Base-by-base conservation (phyloP, 1,140 invertebrate species). In the Pseudomyrmex concolor region DNA sequence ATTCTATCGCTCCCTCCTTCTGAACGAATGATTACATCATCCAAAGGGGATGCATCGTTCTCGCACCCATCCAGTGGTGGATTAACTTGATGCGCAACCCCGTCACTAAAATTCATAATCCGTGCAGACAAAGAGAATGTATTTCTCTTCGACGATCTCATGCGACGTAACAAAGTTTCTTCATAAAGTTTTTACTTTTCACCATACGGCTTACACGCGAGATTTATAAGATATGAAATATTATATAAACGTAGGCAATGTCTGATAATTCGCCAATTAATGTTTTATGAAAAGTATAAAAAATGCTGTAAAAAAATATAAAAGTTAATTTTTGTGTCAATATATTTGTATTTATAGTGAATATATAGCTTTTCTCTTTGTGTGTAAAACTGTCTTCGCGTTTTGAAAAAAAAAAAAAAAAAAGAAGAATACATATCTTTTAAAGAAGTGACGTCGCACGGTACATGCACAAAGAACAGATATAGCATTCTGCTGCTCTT, bases 11-110 rank as follows among this genome's bases (percentile, higher is more conserved):
- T 77, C 87, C 85, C 34, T 5, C 34, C 34, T 34, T 34, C 85
- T 87, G 85, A 90, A 88, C 89, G 89, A 90, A 91, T 89, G 89
- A 91, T 91, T 91, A 91, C 90, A 90, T 91, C 90, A 91, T 87
- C 88, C 86, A 72, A 60, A 54, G 84, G 86, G 87, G 83, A 83
- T 78, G 87, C 86, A 63, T 88, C 87, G 82, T 85, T 83, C 87
- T 85, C 87, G 86, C 83, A 76, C 83, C 76, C 76, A 67, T 22
- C 67, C 60, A 88, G 83, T 74, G 83, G 72, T 77, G 87, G 84
- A 88, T 88, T 88, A 88, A 88, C 83, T 88, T 83, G 86, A 88
- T 88, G 87, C 77, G 86, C 73, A 78, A 83, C 78, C 86, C 77
- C 84, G 86, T 85, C 86, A 83, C 87, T 81, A 62, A 88, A 88